Evolutionary conservation across 2,888 invertebrate species (phyloP).

Genomic region (Drepana falcataria): DNA sequence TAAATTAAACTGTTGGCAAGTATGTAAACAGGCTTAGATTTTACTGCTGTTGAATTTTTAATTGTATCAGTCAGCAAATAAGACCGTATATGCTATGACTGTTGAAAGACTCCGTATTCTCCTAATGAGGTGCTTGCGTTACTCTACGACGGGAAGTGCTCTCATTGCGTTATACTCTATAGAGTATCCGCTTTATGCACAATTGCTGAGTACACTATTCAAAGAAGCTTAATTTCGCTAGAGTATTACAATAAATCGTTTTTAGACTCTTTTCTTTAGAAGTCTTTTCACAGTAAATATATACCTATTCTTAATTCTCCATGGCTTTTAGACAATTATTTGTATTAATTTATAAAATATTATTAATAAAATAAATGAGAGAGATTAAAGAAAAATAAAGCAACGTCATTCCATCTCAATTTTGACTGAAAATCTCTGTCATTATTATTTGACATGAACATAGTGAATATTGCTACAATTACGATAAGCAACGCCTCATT

Average conservation of each 20-base stretch:
- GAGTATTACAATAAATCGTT: neutral
- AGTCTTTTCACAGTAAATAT: too few species aligned
- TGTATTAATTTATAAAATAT: too few species aligned
- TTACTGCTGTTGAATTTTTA: neutral
- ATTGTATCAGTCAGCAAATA: neutral
- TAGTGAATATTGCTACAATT: too few species aligned
- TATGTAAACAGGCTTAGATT: neutral
- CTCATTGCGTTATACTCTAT: conserved; percentile 24
- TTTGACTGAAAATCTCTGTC: too few species aligned
- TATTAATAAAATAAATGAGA: too few species aligned
- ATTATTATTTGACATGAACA: too few species aligned
- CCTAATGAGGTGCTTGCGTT: conserved; percentile 32
- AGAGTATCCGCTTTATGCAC: conserved; percentile 25
- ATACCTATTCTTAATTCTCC: too few species aligned
- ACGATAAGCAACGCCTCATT: too few species aligned
- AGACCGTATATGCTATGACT: neutral
- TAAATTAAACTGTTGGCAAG: neutral
- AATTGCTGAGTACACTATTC: conserved; percentile 2
- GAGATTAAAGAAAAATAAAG: too few species aligned
- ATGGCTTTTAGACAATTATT: too few species aligned
- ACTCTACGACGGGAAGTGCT: conserved; percentile 19
- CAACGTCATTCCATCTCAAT: too few species aligned
- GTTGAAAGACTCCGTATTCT: conserved; percentile 7
- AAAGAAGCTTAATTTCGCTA: neutral
- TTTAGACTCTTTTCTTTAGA: too few species aligned